These are phyloP conservation scores for Opisthocomus hoazin DNA, from an alignment of 2,113 vertebrate genomes.

Conservation along the genomic window DNA sequence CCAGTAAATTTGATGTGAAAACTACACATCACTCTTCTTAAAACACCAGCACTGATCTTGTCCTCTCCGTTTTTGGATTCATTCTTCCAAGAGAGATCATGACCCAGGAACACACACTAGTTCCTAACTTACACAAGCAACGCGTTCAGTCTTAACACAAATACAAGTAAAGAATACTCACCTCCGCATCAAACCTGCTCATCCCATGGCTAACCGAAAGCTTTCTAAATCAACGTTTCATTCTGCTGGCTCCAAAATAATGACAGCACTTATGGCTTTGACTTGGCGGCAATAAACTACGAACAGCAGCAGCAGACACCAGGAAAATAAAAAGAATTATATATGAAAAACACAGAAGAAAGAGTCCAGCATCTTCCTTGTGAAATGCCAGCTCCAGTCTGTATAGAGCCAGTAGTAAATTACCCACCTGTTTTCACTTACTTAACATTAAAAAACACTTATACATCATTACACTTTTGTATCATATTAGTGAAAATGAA, in stretches of 20 bases:
- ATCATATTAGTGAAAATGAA: conserved; percentile 74
- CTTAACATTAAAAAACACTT: conserved; percentile 78
- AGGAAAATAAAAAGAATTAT: neutral
- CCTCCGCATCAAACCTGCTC: neutral
- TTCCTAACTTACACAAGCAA: neutral
- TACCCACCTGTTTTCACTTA: conserved; percentile 77
- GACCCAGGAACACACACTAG: neutral
- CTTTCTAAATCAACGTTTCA: neutral
- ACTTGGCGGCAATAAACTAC: conserved; percentile 23
- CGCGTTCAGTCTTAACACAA: neutral
- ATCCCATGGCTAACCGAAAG: neutral
- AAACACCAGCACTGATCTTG: neutral
- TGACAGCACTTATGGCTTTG: neutral
- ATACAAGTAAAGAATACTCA: neutral
- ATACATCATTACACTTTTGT: conserved; percentile 72
- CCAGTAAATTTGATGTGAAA: neutral
- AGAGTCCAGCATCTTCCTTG: neutral
- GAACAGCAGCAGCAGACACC: neutral
- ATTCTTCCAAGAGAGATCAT: neutral
- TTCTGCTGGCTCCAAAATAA: neutral
- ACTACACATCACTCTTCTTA: neutral
- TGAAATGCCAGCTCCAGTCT: conserved; percentile 46
- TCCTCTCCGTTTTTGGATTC: neutral
- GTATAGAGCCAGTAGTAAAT: conserved; percentile 50
- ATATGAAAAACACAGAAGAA: neutral